These are phyloP conservation scores for Leptarthrus brevirostris DNA, from an alignment of 2,888 invertebrate genomes.

Conservation along the genomic window DNA sequence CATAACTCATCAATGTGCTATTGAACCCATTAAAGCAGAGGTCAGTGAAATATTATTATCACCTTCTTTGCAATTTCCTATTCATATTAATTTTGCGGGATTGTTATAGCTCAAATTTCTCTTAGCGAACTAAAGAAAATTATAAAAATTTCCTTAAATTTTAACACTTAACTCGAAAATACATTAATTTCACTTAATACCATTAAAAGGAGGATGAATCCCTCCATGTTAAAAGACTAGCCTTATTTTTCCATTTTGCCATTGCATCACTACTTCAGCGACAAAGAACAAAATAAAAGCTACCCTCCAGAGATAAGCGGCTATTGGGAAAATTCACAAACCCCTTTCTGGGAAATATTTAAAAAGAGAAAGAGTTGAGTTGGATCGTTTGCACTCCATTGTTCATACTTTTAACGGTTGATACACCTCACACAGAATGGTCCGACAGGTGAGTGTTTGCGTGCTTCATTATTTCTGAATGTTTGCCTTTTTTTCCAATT, in stretches of 20 bases:
- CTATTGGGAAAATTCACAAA: slow-evolving; percentile 10
- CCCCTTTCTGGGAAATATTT: slow-evolving; percentile 31
- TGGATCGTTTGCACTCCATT: slow-evolving; percentile 41
- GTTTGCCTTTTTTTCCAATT: slow-evolving; percentile 46
- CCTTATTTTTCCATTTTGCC: not conserved
- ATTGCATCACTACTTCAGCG: slow-evolving; percentile 17
- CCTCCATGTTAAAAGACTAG: not conserved
- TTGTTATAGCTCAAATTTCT: too few species aligned
- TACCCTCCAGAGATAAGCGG: slow-evolving; percentile 19
- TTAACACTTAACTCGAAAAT: not conserved
- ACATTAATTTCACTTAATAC: slow-evolving; percentile 20
- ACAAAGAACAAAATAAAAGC: slow-evolving; percentile 29
- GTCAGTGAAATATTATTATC: too few species aligned
- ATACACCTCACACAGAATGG: not conserved
- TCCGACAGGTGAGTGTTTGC: slow-evolving; percentile 30
- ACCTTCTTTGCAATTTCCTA: too few species aligned
- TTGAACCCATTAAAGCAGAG: too few species aligned
- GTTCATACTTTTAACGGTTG: slow-evolving; percentile 20
- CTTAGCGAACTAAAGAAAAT: too few species aligned
- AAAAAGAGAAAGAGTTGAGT: slow-evolving; percentile 8
- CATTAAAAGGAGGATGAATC: not conserved
- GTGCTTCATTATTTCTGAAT: slow-evolving; percentile 42
- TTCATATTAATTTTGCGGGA: too few species aligned
- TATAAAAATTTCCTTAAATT: not conserved
- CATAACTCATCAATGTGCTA: too few species aligned